These are phyloP conservation scores for Sylvilagus bachmani DNA, from an alignment of 2,113 vertebrate genomes.

Conservation along the genomic window DNA sequence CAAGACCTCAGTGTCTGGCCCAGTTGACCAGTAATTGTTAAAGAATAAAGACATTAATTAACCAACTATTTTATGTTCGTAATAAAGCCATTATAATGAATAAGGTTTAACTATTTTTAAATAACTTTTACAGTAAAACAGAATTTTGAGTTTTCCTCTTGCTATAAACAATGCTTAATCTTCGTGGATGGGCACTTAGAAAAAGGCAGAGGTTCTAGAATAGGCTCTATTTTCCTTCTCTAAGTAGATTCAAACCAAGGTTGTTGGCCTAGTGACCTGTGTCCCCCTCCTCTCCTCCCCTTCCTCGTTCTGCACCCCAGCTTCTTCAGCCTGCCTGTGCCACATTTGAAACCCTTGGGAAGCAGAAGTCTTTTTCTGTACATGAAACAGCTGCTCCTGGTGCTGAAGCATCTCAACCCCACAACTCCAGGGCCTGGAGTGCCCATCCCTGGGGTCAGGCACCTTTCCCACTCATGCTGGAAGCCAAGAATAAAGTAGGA, in stretches of 20 bases:
- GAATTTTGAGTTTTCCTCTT: neutral
- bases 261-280: neutral
- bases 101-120: neutral
- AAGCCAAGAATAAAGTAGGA: neutral
- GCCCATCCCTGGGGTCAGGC: neutral
- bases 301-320: too few relatives aligned
- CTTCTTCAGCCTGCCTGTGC: neutral
- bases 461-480: neutral
- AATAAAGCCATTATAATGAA: neutral
- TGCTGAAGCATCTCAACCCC: neutral
- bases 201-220: neutral
- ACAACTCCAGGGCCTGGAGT: neutral
- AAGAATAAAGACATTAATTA: neutral
- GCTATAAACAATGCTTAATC: neutral
- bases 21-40: neutral
- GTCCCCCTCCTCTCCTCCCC: neutral
- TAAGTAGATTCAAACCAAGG: neutral
- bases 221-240: neutral
- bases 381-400: neutral
- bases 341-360: neutral
- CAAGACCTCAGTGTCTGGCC: neutral
- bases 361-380: neutral
- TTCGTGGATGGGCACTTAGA: neutral
- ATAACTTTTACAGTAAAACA: neutral
- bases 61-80: neutral